Evolutionary conservation across 2,113 vertebrate genomes (phyloP), one percentile per base, ranked within the genome.

Genomic region (Pseudorectes ferrugineus): DNA sequence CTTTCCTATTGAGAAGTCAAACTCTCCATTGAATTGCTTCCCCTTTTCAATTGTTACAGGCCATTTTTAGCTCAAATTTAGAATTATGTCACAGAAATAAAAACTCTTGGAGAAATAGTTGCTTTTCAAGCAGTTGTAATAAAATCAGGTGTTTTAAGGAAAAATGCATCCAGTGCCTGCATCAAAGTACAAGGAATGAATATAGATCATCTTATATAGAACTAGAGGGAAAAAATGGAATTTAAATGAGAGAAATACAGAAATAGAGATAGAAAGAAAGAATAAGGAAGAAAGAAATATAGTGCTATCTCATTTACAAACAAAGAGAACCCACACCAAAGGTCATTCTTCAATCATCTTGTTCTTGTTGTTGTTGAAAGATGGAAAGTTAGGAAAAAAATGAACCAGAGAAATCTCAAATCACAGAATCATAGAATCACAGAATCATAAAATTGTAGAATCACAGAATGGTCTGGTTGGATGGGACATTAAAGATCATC

Each of bases 151-250:
- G 1, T 58, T 76, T 73, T 48, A 66, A 88, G 38, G 15, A 49
- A 23, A 75, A 25, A 11, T 40, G 2, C 26, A 57, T 24, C 6
- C 18, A 42, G 5, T 45, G 25, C 5, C 18, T 67, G 18, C 22
- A 63, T n/a, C 11, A 68, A 92, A 79, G 14, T 52, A 31, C 5
- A 43, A 55, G 9, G 3, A 17, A 49, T 38, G 12, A 22, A 22
- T n/a, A 20, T 16, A 72, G 21, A 15, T 45, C 2, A 35, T 57
- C 7, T 55, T 40, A 45, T 11, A 20, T 18, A 61, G n/a, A 86
- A 42, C 1, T 4, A 48, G 24, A 31, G 7, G 4, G 2, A 0
- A 4, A 55, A 86, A 58, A 21, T 6, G 1, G 2, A 38, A 6
- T 85, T 91, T 19, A n/a, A 38, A 48, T 25, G 14, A 48, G 7